Base-by-base conservation (phyloP, 1,140 invertebrate genomes). In the Bombus confusus region DNA sequence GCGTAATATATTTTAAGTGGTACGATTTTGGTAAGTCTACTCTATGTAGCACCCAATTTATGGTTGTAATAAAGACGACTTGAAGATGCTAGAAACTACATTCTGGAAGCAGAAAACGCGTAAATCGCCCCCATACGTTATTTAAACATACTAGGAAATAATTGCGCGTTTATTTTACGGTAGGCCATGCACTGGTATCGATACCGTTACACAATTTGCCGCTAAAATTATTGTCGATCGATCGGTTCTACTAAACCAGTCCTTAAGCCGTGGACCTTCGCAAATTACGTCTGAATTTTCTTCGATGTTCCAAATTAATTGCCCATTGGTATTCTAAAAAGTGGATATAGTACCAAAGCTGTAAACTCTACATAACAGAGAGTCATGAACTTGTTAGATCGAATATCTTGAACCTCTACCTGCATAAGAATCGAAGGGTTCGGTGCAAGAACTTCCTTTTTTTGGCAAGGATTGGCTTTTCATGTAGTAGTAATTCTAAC, bases 101-200 rank as follows among this genome's bases (percentile, higher is more conserved):
- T 74, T 47, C n/a, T 57, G 74, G 3, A 39, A 59, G 18, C 37
- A 37, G 28, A 47, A 28, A 71, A 59, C 34, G 52, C 28, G 80
- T 73, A 41, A 74, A 13, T 59, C 22, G 37, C 18, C 15, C 31
- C 13, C 15, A 52, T 18, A n/a, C 18, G 37, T 62, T 73, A 73
- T 73, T 73, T 81, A 73, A 73, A 37, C 37, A 57, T 34, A 57
- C 59, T 43, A 34, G 18, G 37, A 64, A 81, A 73, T 52, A 22
- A 52, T 52, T 66, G 8, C 25, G 66, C 66, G 34, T 80, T 68
- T 57, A 59, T 72, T 81, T 72, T 34, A 72, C 37, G 34, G 34
- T n/a, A 31, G 9, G 9, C 15, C 13, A 31, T 15, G 52, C 28
- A 41, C 68, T 41, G 47, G 52, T 39, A 76, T 68, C 62, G 73